Evolutionary conservation across 2,888 invertebrate species (phyloP).

Genomic region (Hydrotaea cyrtoneurina): DNA sequence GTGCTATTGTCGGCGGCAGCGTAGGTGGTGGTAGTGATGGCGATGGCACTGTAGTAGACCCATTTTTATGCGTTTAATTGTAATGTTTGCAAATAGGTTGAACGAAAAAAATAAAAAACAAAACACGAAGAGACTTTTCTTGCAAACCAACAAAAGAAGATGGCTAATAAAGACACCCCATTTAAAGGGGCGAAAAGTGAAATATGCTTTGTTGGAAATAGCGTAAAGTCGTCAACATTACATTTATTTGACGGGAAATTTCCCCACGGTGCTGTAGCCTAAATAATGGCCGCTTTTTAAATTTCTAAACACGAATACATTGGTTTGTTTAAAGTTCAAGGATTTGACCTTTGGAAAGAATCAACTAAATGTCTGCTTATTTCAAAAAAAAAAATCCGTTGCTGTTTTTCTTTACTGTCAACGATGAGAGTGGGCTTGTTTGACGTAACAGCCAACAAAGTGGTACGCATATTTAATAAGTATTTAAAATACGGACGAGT

Average conservation of each 20-base stretch:
- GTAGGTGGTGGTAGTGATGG: not conserved
- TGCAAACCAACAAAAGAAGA: not conserved
- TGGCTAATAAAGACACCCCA: conserved; percentile 12
- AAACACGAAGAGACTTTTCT: not conserved
- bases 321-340: conserved; percentile 60
- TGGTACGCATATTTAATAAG: too few relatives aligned
- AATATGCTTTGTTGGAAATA: conserved; percentile 40
- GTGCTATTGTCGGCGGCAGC: not conserved
- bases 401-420: too few relatives aligned
- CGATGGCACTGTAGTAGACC: conserved; percentile 41
- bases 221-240: conserved; percentile 66
- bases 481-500: too few relatives aligned
- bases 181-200: conserved; percentile 29
- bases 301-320: conserved; percentile 55
- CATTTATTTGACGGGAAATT: conserved; percentile 52
- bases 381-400: too few relatives aligned
- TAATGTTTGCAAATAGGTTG: conserved; percentile 66
- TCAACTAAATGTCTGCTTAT: too few relatives aligned
- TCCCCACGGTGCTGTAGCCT: conserved; percentile 59
- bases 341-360: conserved; percentile 22
- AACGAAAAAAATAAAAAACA: conserved; percentile 41
- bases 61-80: conserved; percentile 67
- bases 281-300: conserved; percentile 60
- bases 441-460: too few relatives aligned
- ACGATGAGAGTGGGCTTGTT: too few relatives aligned